Evolutionary conservation across 2,888 invertebrate genomes (phyloP), one percentile per base, ranked within the genome.

Genomic region (Serripes groenlandicus): DNA sequence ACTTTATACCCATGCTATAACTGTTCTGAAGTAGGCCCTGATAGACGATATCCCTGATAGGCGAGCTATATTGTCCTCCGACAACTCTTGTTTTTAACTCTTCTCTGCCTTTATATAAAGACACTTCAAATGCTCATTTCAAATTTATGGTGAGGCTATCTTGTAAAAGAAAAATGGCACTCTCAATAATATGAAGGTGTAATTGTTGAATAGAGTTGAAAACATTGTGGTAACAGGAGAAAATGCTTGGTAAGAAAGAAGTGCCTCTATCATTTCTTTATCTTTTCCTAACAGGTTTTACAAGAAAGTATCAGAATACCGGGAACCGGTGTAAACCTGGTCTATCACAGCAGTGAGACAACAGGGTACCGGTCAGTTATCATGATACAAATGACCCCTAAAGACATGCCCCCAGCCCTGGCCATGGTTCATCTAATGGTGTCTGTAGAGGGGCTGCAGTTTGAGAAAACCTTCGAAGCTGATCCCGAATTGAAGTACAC

Each of bases 301-400:
- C 99, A 98, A 95, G 99, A 99, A 95, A 97, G 98, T 89, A 97
- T 99, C 87, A 96, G 97, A 75, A 98, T 99, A 89, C 98, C 99
- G 5, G 98, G 98, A 62, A 99, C 99, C 11, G 97, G 97, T 89
- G 96, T 99, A 11, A 97, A 98, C 94, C 96, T 99, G 88, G 97
- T 99, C 91, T 99, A 99, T 95, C 97, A 98, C 94, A 99, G 98
- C 89, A 98, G 98, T 72, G 97, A 99, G 95, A 97, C 98, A 0
- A 97, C 98, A 1, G 99, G 99, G 60, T 99, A 99, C 95, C 96
- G 98, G 88, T 98, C 99, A 72, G 98, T 98, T 70, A 97, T 99
- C 75, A 97, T 98, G 87, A 93, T 95, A 69, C 94, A 93, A 88
- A 92, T 95, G 91, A 94, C 94, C 11, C 93, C 93, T 0, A 87